These are phyloP conservation scores for Gobiocypris rarus DNA, from an alignment of 2,113 vertebrate genomes.

Conservation along the genomic window DNA sequence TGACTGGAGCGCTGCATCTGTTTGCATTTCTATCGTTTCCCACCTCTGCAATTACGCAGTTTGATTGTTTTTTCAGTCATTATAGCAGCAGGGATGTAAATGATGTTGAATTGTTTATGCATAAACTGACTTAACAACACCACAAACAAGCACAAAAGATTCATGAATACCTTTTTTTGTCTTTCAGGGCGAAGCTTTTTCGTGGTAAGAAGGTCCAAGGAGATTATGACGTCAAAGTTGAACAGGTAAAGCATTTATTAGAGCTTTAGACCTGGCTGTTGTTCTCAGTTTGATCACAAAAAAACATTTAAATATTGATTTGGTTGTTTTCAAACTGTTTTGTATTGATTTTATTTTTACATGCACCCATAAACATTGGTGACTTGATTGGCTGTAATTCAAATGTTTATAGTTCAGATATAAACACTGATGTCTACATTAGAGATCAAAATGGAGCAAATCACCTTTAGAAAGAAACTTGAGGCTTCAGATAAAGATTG, in stretches of 20 bases:
- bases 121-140: background rate
- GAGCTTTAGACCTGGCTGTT: background rate
- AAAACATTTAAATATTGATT: background rate
- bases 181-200: slow-evolving; percentile 90
- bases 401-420: too few relatives aligned
- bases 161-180: slow-evolving; percentile 35
- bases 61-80: background rate
- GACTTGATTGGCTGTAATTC: too few relatives aligned
- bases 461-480: too few relatives aligned
- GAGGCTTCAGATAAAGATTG: too few relatives aligned
- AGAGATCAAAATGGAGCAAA: too few relatives aligned
- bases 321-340: too few relatives aligned
- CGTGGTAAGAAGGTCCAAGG: slow-evolving; percentile 94
- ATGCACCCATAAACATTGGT: too few relatives aligned
- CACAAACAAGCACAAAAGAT: background rate
- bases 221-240: slow-evolving; percentile 94
- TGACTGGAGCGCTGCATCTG: background rate
- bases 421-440: too few relatives aligned
- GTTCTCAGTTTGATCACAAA: background rate
- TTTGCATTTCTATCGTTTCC: background rate
- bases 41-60: background rate
- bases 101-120: background rate
- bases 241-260: slow-evolving; percentile 82
- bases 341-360: too few relatives aligned
- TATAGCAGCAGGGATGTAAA: background rate